A percentile compares a stretch with the other conserved stretches of the same genome.
These are phyloP conservation scores for Labeo rohita DNA, from an alignment of 2,113 vertebrate species.

Conservation along the genomic window DNA sequence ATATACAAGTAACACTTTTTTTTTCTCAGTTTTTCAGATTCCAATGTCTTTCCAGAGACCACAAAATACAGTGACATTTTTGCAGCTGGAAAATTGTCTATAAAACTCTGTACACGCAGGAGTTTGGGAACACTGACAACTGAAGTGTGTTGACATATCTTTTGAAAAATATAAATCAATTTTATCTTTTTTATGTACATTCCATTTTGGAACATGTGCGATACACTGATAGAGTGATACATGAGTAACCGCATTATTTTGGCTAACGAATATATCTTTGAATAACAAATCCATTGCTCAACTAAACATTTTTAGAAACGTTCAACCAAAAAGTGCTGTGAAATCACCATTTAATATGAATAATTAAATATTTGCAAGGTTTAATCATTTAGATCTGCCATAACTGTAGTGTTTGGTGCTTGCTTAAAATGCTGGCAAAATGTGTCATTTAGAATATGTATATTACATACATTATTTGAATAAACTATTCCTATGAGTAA, in stretches of 20 bases:
- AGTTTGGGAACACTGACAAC: background rate
- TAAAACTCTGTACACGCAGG: background rate
- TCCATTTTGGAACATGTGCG: background rate
- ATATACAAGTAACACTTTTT: background rate
- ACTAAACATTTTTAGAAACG: background rate
- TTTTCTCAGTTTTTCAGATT: background rate
- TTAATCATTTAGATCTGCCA: background rate
- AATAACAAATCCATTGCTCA: background rate
- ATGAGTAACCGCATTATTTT: background rate
- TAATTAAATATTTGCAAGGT: background rate
- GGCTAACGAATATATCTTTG: background rate
- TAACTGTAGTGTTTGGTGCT: background rate
- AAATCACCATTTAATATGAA: background rate
- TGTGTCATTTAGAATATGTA: background rate
- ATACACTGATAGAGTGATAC: background rate
- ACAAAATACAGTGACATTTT: background rate
- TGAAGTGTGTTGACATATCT: background rate
- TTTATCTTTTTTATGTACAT: background rate
- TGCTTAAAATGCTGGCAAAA: background rate
- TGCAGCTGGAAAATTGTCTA: background rate
- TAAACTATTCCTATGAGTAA: background rate
- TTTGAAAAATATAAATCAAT: background rate
- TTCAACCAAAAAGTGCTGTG: background rate
- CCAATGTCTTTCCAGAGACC: background rate
- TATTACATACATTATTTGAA: background rate